These are phyloP conservation scores for Glaucomys volans DNA, from an alignment of 2,113 vertebrate species.

Conservation along the genomic window DNA sequence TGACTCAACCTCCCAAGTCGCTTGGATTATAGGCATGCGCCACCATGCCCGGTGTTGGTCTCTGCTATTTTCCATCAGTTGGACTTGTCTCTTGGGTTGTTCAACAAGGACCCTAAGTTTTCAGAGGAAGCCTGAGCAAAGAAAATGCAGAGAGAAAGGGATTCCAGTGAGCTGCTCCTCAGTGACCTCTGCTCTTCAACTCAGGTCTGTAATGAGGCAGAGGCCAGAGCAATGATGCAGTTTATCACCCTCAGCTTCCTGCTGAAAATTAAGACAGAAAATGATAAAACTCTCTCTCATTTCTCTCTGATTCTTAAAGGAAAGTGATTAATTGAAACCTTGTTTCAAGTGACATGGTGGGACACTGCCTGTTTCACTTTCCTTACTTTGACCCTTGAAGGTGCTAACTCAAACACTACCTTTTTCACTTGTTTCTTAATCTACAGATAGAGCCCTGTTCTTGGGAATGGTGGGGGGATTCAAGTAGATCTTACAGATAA, in stretches of 20 bases:
- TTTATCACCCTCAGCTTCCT: neutral
- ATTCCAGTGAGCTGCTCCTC: neutral
- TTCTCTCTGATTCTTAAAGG: neutral
- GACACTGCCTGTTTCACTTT: neutral
- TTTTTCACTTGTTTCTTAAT: conserved; percentile 23
- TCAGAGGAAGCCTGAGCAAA: neutral
- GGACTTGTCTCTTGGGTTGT: neutral
- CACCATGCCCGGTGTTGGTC: too few relatives aligned
- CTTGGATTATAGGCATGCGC: too few relatives aligned
- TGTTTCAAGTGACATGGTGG: neutral
- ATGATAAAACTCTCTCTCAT: neutral
- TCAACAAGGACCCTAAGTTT: neutral
- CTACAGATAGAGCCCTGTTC: neutral
- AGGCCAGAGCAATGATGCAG: neutral
- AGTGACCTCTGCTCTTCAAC: neutral
- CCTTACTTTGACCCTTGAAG: conserved; percentile 7
- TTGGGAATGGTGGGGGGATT: neutral
- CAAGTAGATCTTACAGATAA: neutral
- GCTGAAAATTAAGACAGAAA: neutral
- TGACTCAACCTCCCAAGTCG: too few relatives aligned
- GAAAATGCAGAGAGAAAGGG: neutral
- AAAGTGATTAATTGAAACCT: neutral
- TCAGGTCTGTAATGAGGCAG: neutral
- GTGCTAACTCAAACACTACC: conserved; percentile 74
- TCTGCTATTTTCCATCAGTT: neutral